Evolutionary conservation across 2,888 invertebrate genomes (phyloP).

Genomic region (Matsumyia berberina): DNA sequence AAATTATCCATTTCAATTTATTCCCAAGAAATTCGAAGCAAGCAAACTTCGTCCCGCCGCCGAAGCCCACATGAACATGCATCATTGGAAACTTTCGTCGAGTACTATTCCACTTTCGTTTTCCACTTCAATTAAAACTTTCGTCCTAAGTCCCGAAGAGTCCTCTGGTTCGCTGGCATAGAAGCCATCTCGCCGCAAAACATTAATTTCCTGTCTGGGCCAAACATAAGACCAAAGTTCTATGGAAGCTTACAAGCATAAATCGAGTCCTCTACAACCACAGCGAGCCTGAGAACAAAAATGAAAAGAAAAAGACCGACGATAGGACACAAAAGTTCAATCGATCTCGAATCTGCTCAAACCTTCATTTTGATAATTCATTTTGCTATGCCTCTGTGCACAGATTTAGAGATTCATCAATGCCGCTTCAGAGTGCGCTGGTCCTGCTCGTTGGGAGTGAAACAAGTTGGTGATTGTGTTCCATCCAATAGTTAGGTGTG

Average conservation of each 20-base stretch:
- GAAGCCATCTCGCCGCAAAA: conserved; percentile 52
- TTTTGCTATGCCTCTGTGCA: conserved; percentile 24
- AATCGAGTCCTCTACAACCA: conserved; percentile 53
- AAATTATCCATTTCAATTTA: conserved; percentile 59
- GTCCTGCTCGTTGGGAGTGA: neutral
- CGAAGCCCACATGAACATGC: conserved; percentile 34
- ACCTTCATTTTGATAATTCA: conserved; percentile 49
- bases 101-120: conserved; percentile 56
- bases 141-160: conserved; percentile 14
- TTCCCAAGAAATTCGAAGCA: conserved; percentile 21
- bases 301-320: conserved; percentile 36
- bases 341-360: conserved; percentile 45
- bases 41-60: neutral
- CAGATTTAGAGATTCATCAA: conserved; percentile 62
- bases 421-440: neutral
- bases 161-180: conserved; percentile 12
- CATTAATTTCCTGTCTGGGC: conserved; percentile 66
- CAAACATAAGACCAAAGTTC: conserved; percentile 23
- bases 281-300: conserved; percentile 26
- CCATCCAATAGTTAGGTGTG: conserved; percentile 32
- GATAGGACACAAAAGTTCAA: conserved; percentile 62
- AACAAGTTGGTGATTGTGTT: conserved; percentile 16
- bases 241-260: conserved; percentile 42
- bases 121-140: conserved; percentile 74
- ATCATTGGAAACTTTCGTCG: conserved; percentile 38